Percentiles rank a stretch among this genome's conserved stretches.
Conservation (phyloP, 2,888 invertebrate genomes). For the Gisinianus flammeolus region DNA sequence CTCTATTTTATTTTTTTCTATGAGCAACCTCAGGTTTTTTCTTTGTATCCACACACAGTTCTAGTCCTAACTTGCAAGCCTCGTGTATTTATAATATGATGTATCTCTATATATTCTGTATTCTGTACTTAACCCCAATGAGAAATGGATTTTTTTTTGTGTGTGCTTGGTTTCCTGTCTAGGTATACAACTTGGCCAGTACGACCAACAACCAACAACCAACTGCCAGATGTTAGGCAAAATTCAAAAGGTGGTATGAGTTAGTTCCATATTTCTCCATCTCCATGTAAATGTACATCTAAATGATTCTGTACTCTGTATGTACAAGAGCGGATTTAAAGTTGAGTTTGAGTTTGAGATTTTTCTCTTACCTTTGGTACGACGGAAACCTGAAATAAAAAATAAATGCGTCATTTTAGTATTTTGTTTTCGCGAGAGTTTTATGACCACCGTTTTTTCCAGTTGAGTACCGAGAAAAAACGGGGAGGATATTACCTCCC, state of each 20-base stretch:
- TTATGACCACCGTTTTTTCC: too few species aligned
- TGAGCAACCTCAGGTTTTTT: too few species aligned
- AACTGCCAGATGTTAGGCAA: slow-evolving; percentile 20
- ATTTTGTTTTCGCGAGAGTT: too few species aligned
- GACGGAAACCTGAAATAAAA: slow-evolving; percentile 10
- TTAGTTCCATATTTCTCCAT: background rate
- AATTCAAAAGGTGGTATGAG: too few species aligned
- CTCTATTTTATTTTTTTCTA: background rate
- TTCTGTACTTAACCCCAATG: slow-evolving; percentile 36
- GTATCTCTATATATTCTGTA: too few species aligned
- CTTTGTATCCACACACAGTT: background rate
- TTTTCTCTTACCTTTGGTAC: slow-evolving; percentile 11
- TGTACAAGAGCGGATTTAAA: background rate
- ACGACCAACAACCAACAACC: background rate
- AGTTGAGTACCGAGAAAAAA: too few species aligned
- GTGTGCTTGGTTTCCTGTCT: slow-evolving; percentile 17
- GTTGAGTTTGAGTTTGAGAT: background rate
- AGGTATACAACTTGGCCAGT: background rate
- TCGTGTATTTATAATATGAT: too few species aligned
- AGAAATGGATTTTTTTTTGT: slow-evolving; percentile 11
- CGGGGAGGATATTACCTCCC: too few species aligned
- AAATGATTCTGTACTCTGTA: too few species aligned
- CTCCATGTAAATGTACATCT: background rate
- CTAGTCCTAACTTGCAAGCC: background rate
- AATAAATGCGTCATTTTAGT: background rate